Evolutionary conservation across 1,140 invertebrate genomes (phyloP), one percentile per base, ranked within the genome.

Genomic region (Drosophila tropicalis): DNA sequence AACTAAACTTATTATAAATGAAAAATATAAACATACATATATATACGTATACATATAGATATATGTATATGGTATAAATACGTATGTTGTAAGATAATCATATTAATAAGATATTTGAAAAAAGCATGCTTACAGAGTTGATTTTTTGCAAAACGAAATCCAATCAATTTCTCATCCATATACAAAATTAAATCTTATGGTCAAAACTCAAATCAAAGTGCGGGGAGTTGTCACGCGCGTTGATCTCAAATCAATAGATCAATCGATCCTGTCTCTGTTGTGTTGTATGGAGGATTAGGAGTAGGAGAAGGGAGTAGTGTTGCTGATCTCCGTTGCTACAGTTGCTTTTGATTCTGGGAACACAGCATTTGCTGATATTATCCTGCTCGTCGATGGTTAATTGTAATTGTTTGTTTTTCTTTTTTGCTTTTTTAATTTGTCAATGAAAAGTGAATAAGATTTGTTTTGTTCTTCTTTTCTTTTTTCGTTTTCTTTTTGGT

Each of bases 91-190:
- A 40, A 58, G 70, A 51, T 12, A 51, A 51, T 72, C 62, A 77
- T 77, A 79, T 63, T 79, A 73, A 81, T 68, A 62, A 72, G 47
- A 74, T 67, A 74, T 51, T 51, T 22, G 44, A 63, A 85, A 78
- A 90, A 91, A 83, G 87, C 90, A 91, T 91, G 90, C 90, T 91
- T 91, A 91, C 90, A 90, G 90, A 91, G 76, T 89, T 66, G 15
- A 34, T 74, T 78, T 90, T 90, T 90, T 90, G 81, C 44, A 90
- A 90, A 90, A 82, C 81, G 82, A 90, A 90, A 82, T 90, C 83
- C 83, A 90, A 82, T 67, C 82, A 90, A 90, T 86, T 81, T 66
- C 44, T 51, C 44, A 70, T 63, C 74, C 70, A 72, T 71, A 80
- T 67, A 84, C 69, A 76, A 84, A 86, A 87, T 56, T 83, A 85